Conservation (phyloP, 2,797 vertebrate genomes). For the Aldrovandia affinis region DNA sequence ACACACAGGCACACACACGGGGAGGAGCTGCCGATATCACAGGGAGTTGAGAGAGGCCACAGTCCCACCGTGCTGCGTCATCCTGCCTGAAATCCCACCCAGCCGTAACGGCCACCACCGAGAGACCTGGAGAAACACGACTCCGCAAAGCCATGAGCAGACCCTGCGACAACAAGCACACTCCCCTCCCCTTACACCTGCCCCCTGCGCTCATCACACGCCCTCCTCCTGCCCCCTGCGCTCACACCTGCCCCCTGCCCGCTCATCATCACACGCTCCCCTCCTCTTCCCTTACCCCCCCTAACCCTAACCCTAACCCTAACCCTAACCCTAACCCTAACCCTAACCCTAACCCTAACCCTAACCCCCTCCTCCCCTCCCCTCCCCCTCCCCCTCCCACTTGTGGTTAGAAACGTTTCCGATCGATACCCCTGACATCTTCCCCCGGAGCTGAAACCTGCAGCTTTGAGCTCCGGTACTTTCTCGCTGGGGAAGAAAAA, state of each 20-base stretch:
- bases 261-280: too few relatives aligned
- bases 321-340: too few relatives aligned
- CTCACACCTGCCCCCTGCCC: too few relatives aligned
- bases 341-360: too few relatives aligned
- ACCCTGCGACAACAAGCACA: not conserved
- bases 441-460: not conserved
- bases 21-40: not conserved
- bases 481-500: conserved; percentile 10
- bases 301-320: too few relatives aligned
- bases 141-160: not conserved
- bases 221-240: too few relatives aligned
- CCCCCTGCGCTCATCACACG: not conserved
- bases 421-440: not conserved
- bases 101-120: not conserved
- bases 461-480: conserved; percentile 3
- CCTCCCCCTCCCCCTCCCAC: not conserved
- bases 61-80: not conserved
- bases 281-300: too few relatives aligned
- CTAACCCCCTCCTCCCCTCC: too few relatives aligned
- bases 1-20: not conserved
- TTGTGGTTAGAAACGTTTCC: not conserved
- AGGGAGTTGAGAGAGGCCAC: not conserved
- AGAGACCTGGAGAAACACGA: not conserved
- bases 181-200: not conserved
- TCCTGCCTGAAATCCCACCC: conserved; percentile 2